Evolutionary conservation across 2,888 invertebrate genomes (phyloP).

Genomic region (Dysmachus trigonus): DNA sequence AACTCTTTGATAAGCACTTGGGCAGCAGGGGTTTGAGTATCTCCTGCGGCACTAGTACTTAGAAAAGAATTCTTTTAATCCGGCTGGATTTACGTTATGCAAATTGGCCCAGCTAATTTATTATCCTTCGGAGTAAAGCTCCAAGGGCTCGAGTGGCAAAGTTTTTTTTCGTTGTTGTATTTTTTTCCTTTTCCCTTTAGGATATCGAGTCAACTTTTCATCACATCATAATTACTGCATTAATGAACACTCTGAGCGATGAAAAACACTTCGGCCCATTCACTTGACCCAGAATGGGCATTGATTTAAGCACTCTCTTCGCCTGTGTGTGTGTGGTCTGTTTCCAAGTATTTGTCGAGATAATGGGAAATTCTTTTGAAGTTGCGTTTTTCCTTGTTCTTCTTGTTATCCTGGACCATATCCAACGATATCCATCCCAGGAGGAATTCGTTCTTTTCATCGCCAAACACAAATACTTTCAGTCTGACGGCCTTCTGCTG

Average conservation of each 20-base stretch:
- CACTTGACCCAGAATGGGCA: background rate
- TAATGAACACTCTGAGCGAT: slow-evolving; percentile 26
- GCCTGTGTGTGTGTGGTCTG: background rate
- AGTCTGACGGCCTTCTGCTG: background rate
- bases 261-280: slow-evolving; percentile 19
- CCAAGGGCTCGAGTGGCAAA: background rate
- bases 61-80: slow-evolving; percentile 60
- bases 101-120: slow-evolving; percentile 39
- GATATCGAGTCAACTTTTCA: slow-evolving; percentile 37
- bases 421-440: background rate
- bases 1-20: slow-evolving; percentile 67
- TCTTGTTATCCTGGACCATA: background rate
- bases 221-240: slow-evolving; percentile 41
- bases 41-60: slow-evolving; percentile 67
- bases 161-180: background rate
- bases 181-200: slow-evolving; percentile 7
- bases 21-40: slow-evolving; percentile 65
- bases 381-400: background rate
- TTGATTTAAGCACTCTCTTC: slow-evolving; percentile 1
- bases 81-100: slow-evolving; percentile 41
- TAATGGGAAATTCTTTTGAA: background rate
- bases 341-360: background rate
- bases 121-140: slow-evolving; percentile 15
- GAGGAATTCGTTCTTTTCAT: background rate
- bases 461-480: background rate